These are phyloP conservation scores for Diuraphis noxia DNA, from an alignment of 1,140 invertebrate species.

Conservation along the genomic window DNA sequence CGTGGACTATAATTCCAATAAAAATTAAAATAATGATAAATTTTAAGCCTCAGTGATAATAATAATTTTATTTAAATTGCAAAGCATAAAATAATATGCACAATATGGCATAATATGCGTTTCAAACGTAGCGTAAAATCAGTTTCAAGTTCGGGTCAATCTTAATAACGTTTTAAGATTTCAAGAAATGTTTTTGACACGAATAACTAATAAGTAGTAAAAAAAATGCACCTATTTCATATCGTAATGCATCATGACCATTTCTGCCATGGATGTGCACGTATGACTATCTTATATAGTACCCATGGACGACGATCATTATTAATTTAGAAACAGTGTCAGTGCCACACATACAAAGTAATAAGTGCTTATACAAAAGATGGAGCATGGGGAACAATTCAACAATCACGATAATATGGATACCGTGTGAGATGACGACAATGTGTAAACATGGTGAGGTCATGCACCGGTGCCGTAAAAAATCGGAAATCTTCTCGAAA, in stretches of 20 bases:
- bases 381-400: background rate
- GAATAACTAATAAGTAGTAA: background rate
- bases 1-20: background rate
- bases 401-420: conserved; percentile 28
- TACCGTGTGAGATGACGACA: background rate
- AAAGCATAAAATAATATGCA: background rate
- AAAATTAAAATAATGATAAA: background rate
- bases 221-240: background rate
- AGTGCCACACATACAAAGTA: background rate
- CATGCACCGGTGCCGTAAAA: conserved; percentile 14
- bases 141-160: background rate
- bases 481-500: conserved; percentile 42
- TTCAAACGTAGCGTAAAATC: background rate
- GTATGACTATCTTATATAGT: background rate
- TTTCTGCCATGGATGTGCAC: background rate
- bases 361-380: background rate
- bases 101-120: background rate
- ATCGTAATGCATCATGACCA: background rate
- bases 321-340: conserved; percentile 21
- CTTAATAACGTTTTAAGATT: background rate
- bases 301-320: conserved; percentile 6
- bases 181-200: background rate
- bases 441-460: conserved; percentile 3
- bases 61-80: background rate
- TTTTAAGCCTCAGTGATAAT: background rate